A percentile compares a stretch with the other conserved stretches of the same genome.
Conservation (phyloP, 2,888 invertebrate genomes). For the Crepidodera aurea region DNA sequence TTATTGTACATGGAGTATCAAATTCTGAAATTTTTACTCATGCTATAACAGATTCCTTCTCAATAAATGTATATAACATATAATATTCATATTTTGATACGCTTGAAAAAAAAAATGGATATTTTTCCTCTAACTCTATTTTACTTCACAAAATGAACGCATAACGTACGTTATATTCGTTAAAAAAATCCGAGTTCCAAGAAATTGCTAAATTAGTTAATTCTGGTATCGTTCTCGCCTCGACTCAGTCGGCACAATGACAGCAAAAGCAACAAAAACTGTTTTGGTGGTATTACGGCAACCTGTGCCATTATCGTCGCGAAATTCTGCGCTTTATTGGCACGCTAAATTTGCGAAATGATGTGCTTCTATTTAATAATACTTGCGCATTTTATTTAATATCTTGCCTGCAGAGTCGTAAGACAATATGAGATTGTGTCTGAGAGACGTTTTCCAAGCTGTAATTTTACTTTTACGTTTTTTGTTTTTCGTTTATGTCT, state of each 20-base stretch:
- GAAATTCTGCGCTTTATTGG: slow-evolving; percentile 52
- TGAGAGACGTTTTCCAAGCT: slow-evolving; percentile 5
- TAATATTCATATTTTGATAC: too few species aligned
- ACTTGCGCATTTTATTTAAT: slow-evolving; percentile 48
- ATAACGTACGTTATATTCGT: too few species aligned
- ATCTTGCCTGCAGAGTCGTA: slow-evolving; percentile 35
- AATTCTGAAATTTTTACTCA: too few species aligned
- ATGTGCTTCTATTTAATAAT: slow-evolving; percentile 54
- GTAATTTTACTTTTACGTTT: background rate
- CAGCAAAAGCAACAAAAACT: slow-evolving; percentile 20
- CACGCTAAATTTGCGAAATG: slow-evolving; percentile 53
- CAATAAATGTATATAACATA: too few species aligned
- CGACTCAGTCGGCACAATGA: background rate
- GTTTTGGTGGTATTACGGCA: slow-evolving; percentile 48
- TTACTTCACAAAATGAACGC: too few species aligned
- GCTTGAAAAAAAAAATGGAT: too few species aligned
- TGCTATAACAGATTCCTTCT: too few species aligned
- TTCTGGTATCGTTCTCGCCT: background rate
- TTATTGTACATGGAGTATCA: too few species aligned
- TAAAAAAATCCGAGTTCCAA: too few species aligned
- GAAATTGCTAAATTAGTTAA: background rate
- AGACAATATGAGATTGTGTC: slow-evolving; percentile 30
- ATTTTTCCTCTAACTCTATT: too few species aligned
- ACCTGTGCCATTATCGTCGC: slow-evolving; percentile 53
- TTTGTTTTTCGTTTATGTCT: background rate